Evolutionary conservation across 1,140 invertebrate genomes (phyloP).

Genomic region (Mesaphorura yosii): DNA sequence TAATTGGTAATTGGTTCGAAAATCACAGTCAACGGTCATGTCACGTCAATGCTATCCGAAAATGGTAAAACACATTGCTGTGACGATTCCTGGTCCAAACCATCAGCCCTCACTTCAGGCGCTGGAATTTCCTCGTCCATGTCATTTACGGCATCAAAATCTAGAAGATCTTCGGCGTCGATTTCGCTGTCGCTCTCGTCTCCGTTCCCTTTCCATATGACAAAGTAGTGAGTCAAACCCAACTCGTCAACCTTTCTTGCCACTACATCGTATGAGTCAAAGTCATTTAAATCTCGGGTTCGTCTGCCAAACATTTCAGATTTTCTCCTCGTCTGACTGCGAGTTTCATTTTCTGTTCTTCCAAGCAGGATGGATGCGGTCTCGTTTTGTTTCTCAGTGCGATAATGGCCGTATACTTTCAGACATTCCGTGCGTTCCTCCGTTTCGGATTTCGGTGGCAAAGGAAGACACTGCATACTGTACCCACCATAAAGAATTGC

Average conservation of each 20-base stretch:
- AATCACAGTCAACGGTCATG: too few relatives aligned
- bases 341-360: constrained; percentile 3
- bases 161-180: background rate
- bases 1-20: too few relatives aligned
- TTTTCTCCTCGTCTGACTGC: background rate
- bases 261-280: constrained; percentile 21
- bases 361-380: background rate
- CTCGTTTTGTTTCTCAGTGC: background rate
- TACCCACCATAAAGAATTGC: constrained; percentile 6
- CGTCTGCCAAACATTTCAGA: background rate
- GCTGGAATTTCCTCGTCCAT: background rate
- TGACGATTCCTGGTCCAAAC: too few relatives aligned
- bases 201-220: constrained; percentile 9
- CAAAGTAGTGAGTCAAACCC: constrained; percentile 8
- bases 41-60: too few relatives aligned
- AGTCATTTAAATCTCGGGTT: constrained; percentile 18
- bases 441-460: background rate
- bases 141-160: background rate
- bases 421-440: constrained; percentile 2
- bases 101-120: background rate
- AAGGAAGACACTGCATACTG: constrained; percentile 8
- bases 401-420: constrained; percentile 1
- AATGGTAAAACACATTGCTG: too few relatives aligned
- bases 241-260: constrained; percentile 6
- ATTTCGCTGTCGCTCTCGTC: background rate